Evolutionary conservation across 2,888 invertebrate genomes (phyloP).

Genomic region (Petrolisthes cinctipes): DNA sequence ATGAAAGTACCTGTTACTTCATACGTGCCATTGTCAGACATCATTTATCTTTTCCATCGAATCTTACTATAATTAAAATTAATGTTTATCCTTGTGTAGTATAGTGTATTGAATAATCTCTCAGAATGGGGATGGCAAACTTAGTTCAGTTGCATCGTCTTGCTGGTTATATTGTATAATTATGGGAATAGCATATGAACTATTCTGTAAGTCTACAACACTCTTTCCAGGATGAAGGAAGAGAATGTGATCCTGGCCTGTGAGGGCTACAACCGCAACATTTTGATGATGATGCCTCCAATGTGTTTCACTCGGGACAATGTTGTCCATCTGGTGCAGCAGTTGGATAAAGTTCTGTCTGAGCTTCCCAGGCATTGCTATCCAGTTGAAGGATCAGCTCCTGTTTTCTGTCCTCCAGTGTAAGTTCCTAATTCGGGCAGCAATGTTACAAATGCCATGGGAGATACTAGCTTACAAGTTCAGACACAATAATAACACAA

Average conservation of each 20-base stretch:
- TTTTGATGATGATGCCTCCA: constrained; percentile 73
- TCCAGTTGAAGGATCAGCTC: not conserved
- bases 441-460: too few species aligned
- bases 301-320: constrained; percentile 72
- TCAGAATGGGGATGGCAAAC: too few species aligned
- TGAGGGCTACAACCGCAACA: constrained; percentile 71
- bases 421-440: too few species aligned
- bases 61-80: too few species aligned
- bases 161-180: too few species aligned
- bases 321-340: constrained; percentile 67
- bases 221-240: constrained; percentile 69
- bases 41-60: not conserved
- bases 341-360: constrained; percentile 49
- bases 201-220: not conserved
- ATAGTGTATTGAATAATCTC: not conserved
- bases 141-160: too few species aligned
- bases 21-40: not conserved
- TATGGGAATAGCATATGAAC: too few species aligned
- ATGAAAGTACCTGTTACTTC: not conserved
- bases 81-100: not conserved
- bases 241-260: constrained; percentile 70
- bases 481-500: not conserved
- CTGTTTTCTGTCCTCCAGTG: too few species aligned
- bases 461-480: too few species aligned
- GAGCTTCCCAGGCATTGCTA: constrained; percentile 12